Base-by-base conservation (phyloP, 1,140 invertebrate genomes). In the Papilio polyxenes region DNA sequence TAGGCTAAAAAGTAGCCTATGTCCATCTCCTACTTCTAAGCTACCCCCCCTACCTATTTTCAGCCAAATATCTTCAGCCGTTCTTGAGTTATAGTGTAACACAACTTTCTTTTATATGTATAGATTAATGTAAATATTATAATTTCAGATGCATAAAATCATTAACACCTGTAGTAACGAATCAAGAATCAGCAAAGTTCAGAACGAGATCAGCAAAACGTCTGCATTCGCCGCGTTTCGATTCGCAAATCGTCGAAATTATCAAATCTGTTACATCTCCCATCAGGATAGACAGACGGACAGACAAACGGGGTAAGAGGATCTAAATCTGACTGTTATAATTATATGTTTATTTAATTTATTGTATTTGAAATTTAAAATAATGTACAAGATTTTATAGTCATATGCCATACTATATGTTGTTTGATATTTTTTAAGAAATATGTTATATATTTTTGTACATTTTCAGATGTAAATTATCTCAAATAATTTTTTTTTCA, bases 71-170 rank as follows among this genome's bases (percentile, higher is more conserved):
- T 1, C 0, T 44, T 44, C 40, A 44, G 7, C 40, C 7, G 40
- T 44, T 44, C 7, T 44, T 44, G 40, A 44, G 4, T 44, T 44
- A n/a, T n/a, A 15, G 9, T 53, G 56, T n/a, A n/a, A 31, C 23
- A 31, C 23, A 0, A 31, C 23, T 31, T 31, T 31, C 23, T 31
- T 31, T 1, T 31, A 31, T 31, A 31, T 2, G 2, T 31, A 31
- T 31, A 31, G 23, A 31, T 31, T 31, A 31, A 31, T 31, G 23
- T 48, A 37, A 56, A 53, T 20, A 20, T 49, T 23, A 37, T 72
- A 62, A 83, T n/a, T 44, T 83, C 90, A 93, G 92, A 81, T 94
- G 89, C 78, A 89, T 94, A 83, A 92, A 94, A 76, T 92, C 92
- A 0, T 80, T 93, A 56, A 92, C 90, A 1, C 92, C 91, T 0